These are phyloP conservation scores for Lathronympha strigana DNA, from an alignment of 2,888 invertebrate species.

Conservation along the genomic window DNA sequence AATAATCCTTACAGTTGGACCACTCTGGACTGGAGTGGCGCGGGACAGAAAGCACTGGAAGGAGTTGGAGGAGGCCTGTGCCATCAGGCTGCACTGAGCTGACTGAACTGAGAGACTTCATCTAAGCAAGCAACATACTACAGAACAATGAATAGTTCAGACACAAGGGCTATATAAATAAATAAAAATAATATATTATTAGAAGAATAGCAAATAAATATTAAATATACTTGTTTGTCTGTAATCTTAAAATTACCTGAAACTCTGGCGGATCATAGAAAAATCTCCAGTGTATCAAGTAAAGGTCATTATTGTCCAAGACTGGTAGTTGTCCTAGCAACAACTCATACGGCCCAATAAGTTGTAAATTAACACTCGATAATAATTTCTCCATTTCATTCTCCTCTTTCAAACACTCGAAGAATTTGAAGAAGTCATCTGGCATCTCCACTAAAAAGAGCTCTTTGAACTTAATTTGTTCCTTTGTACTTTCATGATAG, in stretches of 20 bases:
- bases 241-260: constrained; percentile 85
- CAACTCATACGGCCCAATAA: constrained; percentile 96
- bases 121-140: too few relatives aligned
- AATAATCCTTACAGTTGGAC: too few relatives aligned
- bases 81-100: too few relatives aligned
- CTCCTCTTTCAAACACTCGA: constrained; percentile 87
- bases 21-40: too few relatives aligned
- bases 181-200: neutral
- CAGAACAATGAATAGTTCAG: too few relatives aligned
- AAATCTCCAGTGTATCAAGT: constrained; percentile 94
- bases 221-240: neutral
- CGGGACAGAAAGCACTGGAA: too few relatives aligned
- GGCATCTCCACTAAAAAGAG: constrained; percentile 95
- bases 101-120: too few relatives aligned
- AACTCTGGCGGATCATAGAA: constrained; percentile 98
- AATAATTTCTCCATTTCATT: constrained; percentile 85
- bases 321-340: constrained; percentile 86
- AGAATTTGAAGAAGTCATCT: constrained; percentile 93
- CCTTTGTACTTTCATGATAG: constrained; percentile 72
- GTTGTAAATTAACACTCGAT: constrained; percentile 85
- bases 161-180: neutral
- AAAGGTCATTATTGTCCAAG: constrained; percentile 84
- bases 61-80: too few relatives aligned
- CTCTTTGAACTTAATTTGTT: constrained; percentile 86
- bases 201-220: neutral